Percentiles rank a stretch among this genome's conserved stretches.
phyloP scores from a whole-genome alignment of 1,140 invertebrate species.

The Drosophila truncata region DNA sequence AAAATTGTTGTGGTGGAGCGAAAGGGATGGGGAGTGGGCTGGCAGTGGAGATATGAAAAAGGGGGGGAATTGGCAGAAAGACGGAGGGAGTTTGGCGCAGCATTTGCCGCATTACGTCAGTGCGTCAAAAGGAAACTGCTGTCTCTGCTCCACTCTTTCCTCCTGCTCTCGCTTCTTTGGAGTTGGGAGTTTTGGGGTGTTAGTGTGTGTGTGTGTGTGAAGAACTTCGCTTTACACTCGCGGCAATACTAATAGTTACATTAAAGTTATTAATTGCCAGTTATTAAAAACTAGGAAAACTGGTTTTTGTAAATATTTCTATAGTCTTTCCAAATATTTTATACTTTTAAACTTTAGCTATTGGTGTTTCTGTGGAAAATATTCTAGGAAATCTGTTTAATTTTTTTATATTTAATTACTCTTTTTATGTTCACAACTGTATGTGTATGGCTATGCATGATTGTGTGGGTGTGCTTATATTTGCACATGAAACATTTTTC shows the following conservation, averaged over 20 bases:
- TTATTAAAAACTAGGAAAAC: too few species aligned
- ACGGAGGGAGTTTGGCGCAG: constrained; percentile 56
- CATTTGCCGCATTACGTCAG: constrained; percentile 81
- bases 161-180: constrained; percentile 15
- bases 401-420: neutral
- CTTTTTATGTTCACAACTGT: neutral
- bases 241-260: neutral
- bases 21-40: constrained; percentile 3
- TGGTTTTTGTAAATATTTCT: too few species aligned
- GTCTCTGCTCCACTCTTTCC: constrained; percentile 49
- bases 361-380: neutral
- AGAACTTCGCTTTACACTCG: constrained; percentile 8
- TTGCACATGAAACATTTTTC: constrained; percentile 58
- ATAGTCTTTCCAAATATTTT: neutral
- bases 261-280: too few species aligned
- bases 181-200: constrained; percentile 16
- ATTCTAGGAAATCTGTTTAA: neutral
- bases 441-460: constrained; percentile 7
- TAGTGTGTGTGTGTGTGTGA: neutral
- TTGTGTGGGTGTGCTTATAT: constrained; percentile 7
- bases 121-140: constrained; percentile 72
- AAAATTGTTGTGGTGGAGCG: constrained; percentile 56
- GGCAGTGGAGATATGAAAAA: constrained; percentile 2
- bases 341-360: neutral
- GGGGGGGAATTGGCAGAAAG: neutral